Percentiles rank a stretch among this genome's conserved stretches.
Evolutionary conservation across 2,888 invertebrate species (phyloP).

Genomic region (Lithophane ornitopus): DNA sequence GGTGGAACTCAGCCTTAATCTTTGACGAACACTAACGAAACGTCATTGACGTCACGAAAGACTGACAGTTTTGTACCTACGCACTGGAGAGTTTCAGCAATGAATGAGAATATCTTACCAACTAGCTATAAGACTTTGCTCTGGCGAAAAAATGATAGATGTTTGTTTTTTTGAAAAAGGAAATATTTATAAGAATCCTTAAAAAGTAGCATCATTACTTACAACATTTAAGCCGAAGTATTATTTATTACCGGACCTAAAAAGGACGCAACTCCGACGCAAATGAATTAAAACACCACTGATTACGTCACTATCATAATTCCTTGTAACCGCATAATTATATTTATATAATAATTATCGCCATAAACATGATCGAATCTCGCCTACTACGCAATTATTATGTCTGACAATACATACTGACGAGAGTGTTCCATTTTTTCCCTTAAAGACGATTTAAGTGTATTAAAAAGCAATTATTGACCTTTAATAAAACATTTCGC

Average conservation of each 20-base stretch:
- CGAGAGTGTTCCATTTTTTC: constrained; percentile 69
- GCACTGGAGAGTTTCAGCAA: constrained; percentile 18
- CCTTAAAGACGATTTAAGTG: constrained; percentile 71
- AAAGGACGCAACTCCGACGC: constrained; percentile 34
- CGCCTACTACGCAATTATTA: constrained; percentile 58
- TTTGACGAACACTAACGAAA: constrained; percentile 57
- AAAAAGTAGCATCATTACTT: constrained; percentile 21
- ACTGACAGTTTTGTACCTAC: constrained; percentile 39
- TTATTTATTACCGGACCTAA: constrained; percentile 40
- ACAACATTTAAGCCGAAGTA: constrained; percentile 20
- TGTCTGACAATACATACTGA: constrained; percentile 56
- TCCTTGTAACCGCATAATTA: constrained; percentile 31
- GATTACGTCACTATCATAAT: constrained; percentile 55
- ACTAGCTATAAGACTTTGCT: neutral
- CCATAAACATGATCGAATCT: constrained; percentile 59
- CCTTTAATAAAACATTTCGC: constrained; percentile 77
- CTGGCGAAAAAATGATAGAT: neutral
- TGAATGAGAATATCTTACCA: constrained; percentile 12
- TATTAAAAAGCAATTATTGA: constrained; percentile 84
- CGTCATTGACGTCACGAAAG: constrained; percentile 35
- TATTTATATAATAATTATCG: constrained; percentile 57
- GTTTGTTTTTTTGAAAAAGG: constrained; percentile 15
- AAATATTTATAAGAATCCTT: neutral
- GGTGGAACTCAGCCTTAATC: constrained; percentile 12
- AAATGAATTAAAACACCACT: constrained; percentile 22